Base-by-base conservation (phyloP, 2,888 invertebrate species). In the Dromius quadrimaculatus region DNA sequence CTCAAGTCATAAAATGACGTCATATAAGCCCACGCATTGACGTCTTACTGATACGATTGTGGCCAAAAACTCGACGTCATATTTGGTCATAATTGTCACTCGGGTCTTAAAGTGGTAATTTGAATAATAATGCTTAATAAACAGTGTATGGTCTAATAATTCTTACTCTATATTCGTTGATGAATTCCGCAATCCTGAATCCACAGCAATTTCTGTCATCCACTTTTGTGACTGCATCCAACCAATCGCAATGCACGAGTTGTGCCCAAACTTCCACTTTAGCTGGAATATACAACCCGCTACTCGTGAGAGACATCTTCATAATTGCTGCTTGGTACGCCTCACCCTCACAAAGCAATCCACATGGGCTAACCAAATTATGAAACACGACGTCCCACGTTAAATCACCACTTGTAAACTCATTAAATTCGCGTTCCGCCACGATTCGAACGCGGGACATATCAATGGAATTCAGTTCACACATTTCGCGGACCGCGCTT, bases 91-190 rank as follows among this genome's bases (percentile, higher is more conserved):
- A n/a, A n/a, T n/a, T n/a, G n/a, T n/a, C n/a, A n/a, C n/a, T n/a
- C n/a, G n/a, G n/a, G n/a, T n/a, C n/a, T n/a, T n/a, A n/a, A n/a
- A n/a, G n/a, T n/a, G n/a, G n/a, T n/a, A n/a, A n/a, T n/a, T n/a
- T n/a, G n/a, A n/a, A n/a, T n/a, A n/a, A n/a, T n/a, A n/a, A n/a
- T n/a, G n/a, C n/a, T n/a, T n/a, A n/a, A n/a, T n/a, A n/a, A n/a
- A n/a, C n/a, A n/a, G n/a, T n/a, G n/a, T n/a, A n/a, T n/a, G n/a
- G n/a, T n/a, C n/a, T 32, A 32, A 6, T 38, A 38, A 9, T 8
- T 23, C 20, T 80, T 71, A 90, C 89, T 77, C 86, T 83, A 78
- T 86, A 90, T 74, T 84, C 82, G 75, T 90, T 90, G 36, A 90
- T 84, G 72, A 84, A 83, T 45, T 83, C 79, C 2, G 86, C 85